Evolutionary conservation across 2,888 invertebrate species (phyloP), one percentile per base, ranked within the genome.

Genomic region (Odontomyia ornata): DNA sequence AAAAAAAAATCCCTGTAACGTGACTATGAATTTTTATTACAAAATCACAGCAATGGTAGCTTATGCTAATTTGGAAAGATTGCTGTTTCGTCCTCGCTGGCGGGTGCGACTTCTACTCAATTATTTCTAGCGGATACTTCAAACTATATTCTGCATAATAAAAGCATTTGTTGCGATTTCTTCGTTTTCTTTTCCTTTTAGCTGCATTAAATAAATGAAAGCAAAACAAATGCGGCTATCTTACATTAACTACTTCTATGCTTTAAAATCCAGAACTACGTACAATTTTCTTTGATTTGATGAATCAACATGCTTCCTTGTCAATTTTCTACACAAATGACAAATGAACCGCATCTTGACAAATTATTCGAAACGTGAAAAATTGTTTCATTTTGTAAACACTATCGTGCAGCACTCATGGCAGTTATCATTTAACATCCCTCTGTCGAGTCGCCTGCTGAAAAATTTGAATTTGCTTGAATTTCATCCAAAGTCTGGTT

Each of bases 281-380:
- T 4, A 36, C 9, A 15, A 52, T 52, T 52, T 47, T 57, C 60
- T 4, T 2, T 28, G 60, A 73, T 25, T 30, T 5, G 23, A 73
- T 52, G 52, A 18, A 23, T 28, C 15, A 56, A 47, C 57, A 57
- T 43, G 73, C 36, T 73, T 47, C 27, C 73, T 21, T 73, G 73
- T 60, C 57, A 60, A 73, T 73, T 73, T 57, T 43, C 60, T 9
- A 18, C 76, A 36, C 47, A 78, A 73, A 78, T 78, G 78, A 78
- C 78, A 73, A 78, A 78, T 78, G 78, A 73, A 78, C 76, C 76
- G 62, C 72, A 76, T 64, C 64, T 65, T 78, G 78, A 78, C 78
- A 78, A 78, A 78, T 78, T 78, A 67, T 78, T 76, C 76, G 71
- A 73, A 78, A 76, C 46, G 71, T 78, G 76, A 78, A 76, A 78